Percentiles rank a stretch among this genome's conserved stretches.
Evolutionary conservation across 2,888 invertebrate species (phyloP).

Genomic region (Aleiodes alternator): DNA sequence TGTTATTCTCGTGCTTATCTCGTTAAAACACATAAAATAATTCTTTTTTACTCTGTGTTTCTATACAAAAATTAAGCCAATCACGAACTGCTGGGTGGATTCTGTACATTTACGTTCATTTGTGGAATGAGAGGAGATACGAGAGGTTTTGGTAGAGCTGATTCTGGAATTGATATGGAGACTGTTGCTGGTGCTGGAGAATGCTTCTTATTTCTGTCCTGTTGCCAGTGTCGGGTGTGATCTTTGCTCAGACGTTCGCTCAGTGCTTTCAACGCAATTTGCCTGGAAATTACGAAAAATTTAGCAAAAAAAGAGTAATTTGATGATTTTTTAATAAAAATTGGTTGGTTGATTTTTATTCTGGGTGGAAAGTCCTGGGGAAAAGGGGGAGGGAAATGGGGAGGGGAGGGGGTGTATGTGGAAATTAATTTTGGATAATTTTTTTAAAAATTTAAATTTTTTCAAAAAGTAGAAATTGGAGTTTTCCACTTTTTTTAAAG

Average conservation of each 20-base stretch:
- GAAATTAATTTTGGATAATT: too few species aligned
- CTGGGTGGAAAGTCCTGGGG: too few species aligned
- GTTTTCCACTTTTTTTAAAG: too few species aligned
- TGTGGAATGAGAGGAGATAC: constrained; percentile 71
- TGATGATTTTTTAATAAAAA: not conserved
- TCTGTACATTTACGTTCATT: constrained; percentile 70
- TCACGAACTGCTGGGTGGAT: constrained; percentile 72
- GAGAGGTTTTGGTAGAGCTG: constrained; percentile 67
- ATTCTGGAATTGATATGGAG: constrained; percentile 71
- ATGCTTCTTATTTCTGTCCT: constrained; percentile 71
- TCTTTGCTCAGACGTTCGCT: constrained; percentile 87
- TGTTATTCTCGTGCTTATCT: constrained; percentile 40
- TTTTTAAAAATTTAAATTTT: too few species aligned
- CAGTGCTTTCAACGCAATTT: constrained; percentile 95
- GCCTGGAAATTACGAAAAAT: constrained; percentile 79
- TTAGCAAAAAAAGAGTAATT: constrained; percentile 20
- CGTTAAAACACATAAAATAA: constrained; percentile 36
- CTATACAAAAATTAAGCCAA: constrained; percentile 53
- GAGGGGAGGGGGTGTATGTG: too few species aligned
- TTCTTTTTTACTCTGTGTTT: constrained; percentile 32
- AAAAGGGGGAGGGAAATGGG: too few species aligned
- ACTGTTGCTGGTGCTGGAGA: constrained; percentile 69
- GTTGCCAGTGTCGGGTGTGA: constrained; percentile 71
- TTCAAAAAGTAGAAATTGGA: too few species aligned
- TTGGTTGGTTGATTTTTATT: not conserved